A percentile compares a stretch with the other conserved stretches of the same genome.
Conservation (phyloP, 1,140 invertebrate species). For the Lineus longissimus region DNA sequence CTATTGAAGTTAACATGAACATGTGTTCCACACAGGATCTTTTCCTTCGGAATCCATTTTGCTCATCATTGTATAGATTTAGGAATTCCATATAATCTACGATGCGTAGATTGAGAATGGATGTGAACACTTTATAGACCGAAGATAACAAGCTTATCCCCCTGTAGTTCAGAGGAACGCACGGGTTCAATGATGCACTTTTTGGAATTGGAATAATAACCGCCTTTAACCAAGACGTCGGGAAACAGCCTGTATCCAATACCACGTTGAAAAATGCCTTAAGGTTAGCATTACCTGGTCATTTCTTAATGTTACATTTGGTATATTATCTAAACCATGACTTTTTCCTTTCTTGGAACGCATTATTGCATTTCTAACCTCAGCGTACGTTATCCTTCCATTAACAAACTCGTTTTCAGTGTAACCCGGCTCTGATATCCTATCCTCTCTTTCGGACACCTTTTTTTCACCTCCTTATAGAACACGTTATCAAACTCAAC, state of each 20-base stretch:
- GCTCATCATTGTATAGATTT: no score
- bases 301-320: conserved; percentile 3
- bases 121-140: no score
- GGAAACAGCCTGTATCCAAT: not conserved
- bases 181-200: no score
- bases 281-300: not conserved
- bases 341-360: not conserved
- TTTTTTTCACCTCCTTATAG: not conserved
- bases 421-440: not conserved
- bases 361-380: not conserved
- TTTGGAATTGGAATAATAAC: no score
- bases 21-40: no score
- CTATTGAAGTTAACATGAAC: no score
- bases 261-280: not conserved
- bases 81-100: no score
- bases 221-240: not conserved
- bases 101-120: no score
- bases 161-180: no score
- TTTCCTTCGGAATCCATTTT: no score
- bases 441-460: not conserved
- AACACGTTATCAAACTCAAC: not conserved
- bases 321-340: not conserved
- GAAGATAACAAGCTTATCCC: no score
- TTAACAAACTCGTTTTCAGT: not conserved
- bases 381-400: not conserved